Evolutionary conservation across 2,113 vertebrate genomes (phyloP).

Genomic region (Piprites chloris): DNA sequence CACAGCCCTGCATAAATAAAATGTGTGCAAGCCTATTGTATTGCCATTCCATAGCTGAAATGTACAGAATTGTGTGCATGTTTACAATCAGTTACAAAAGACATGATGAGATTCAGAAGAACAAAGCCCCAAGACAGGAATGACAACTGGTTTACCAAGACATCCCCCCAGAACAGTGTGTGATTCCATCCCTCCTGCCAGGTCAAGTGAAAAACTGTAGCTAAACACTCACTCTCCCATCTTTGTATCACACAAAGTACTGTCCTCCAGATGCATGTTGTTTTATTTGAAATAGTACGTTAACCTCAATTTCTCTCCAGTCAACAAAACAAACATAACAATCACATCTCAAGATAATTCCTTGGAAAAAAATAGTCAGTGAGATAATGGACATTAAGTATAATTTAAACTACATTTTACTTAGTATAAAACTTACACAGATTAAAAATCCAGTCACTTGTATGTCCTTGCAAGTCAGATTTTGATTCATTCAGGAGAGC

Average conservation of each 20-base stretch:
- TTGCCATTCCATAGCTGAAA: not conserved
- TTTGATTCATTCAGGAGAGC: not conserved
- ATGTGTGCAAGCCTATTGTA: not conserved
- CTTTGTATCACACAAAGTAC: not conserved
- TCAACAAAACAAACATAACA: not conserved
- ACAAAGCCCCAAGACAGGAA: not conserved
- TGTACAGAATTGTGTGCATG: not conserved
- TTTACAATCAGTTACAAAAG: not conserved
- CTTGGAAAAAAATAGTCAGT: not conserved
- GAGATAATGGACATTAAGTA: not conserved
- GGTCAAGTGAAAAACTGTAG: not conserved
- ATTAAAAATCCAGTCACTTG: not conserved
- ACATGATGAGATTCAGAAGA: not conserved
- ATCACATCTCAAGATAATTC: not conserved
- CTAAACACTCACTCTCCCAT: not conserved
- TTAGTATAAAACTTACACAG: not conserved
- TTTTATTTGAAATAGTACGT: not conserved
- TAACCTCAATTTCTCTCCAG: not conserved
- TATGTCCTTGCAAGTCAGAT: not conserved
- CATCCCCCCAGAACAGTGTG: not conserved
- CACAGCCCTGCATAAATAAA: not conserved
- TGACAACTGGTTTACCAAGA: not conserved
- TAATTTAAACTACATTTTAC: not conserved
- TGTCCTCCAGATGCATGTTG: not conserved
- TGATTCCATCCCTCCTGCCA: not conserved